These are phyloP conservation scores for Melanerpes formicivorus DNA, from an alignment of 2,113 vertebrate species.

Conservation along the genomic window DNA sequence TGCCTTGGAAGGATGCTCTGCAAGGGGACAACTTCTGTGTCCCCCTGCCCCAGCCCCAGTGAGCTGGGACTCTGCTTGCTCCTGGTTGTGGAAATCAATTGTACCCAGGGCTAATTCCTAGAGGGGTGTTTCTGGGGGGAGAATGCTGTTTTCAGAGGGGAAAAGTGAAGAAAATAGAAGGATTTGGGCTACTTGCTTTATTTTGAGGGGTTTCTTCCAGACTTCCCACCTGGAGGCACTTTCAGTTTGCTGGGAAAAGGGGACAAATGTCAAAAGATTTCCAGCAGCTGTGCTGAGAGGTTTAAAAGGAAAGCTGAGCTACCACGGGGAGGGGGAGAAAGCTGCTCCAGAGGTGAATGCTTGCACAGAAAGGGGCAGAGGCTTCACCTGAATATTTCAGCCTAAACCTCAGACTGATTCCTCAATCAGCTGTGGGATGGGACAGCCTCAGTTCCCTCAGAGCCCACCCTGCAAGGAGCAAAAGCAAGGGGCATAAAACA, in stretches of 20 bases:
- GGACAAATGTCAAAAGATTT: fast-evolving
- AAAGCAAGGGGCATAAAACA: no score
- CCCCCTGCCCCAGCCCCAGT: background rate
- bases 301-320: background rate
- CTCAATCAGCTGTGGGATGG: background rate
- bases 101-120: background rate
- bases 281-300: background rate
- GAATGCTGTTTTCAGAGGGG: background rate
- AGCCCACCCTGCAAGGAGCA: background rate
- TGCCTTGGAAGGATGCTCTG: background rate
- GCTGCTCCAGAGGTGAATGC: background rate
- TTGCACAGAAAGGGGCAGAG: background rate
- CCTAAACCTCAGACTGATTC: background rate
- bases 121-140: background rate
- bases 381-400: background rate
- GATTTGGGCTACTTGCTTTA: fast-evolving
- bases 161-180: background rate
- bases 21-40: background rate
- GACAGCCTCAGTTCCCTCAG: no score
- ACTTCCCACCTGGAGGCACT: fast-evolving
- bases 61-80: background rate
- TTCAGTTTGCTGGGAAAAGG: background rate
- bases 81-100: fast-evolving
- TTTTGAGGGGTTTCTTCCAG: background rate
- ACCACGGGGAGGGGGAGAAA: fast-evolving